Conservation (phyloP, 2,113 vertebrate species). For the Sminthopsis crassicaudata region DNA sequence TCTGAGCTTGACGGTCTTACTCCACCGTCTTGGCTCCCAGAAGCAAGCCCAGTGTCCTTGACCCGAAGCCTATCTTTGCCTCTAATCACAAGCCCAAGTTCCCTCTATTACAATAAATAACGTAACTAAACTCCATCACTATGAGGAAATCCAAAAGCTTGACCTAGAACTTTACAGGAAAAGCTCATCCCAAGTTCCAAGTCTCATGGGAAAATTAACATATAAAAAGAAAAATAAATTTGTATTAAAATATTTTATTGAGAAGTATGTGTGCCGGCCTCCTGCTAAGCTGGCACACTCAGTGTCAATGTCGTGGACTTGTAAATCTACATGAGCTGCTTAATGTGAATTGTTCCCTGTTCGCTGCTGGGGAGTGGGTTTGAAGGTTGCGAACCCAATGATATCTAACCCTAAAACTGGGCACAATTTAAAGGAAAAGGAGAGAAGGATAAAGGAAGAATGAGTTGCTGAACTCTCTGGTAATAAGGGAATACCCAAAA, state of each 20-base stretch:
- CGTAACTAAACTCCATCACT: background rate
- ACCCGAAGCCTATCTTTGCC: background rate
- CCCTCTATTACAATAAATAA: background rate
- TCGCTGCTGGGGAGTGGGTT: background rate
- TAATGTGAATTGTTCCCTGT: background rate
- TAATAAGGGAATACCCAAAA: background rate
- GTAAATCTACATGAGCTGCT: background rate
- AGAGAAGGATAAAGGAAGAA: background rate
- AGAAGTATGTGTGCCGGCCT: background rate
- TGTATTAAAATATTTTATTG: background rate
- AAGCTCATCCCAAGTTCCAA: background rate
- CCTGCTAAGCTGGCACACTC: background rate
- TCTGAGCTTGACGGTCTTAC: background rate
- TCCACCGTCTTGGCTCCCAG: background rate
- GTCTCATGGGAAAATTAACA: background rate
- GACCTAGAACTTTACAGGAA: background rate
- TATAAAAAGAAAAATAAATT: background rate
- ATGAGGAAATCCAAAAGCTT: background rate
- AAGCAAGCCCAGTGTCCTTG: background rate
- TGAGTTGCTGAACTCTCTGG: background rate
- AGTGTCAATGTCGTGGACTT: background rate
- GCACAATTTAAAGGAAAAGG: background rate
- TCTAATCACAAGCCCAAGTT: background rate
- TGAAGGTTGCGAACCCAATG: background rate
- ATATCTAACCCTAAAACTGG: background rate